Evolutionary conservation across 2,797 vertebrate genomes (phyloP).

Genomic region (Falco rusticolus): DNA sequence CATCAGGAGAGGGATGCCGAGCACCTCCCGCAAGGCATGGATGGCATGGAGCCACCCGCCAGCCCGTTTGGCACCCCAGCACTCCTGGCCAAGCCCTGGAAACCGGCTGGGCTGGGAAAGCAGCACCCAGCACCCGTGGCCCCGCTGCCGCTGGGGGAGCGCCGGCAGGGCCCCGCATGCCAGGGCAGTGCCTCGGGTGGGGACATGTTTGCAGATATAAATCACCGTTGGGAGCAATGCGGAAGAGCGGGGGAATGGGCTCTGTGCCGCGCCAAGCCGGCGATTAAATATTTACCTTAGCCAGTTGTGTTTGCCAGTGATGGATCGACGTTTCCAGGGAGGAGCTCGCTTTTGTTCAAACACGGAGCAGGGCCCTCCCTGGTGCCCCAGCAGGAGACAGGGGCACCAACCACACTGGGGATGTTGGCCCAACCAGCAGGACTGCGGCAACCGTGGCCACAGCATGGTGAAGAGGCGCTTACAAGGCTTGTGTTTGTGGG

Average conservation of each 20-base stretch:
- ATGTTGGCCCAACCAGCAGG: rapidly evolving
- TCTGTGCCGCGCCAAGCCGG: slow-evolving; percentile 1
- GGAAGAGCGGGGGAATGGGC: neutral
- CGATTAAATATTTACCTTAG: slow-evolving; percentile 67
- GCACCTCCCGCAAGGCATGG: neutral
- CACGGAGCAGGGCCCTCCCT: neutral
- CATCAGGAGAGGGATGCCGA: rapidly evolving
- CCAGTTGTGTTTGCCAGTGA: slow-evolving; percentile 20
- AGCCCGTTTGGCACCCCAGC: rapidly evolving
- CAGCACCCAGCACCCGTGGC: rapidly evolving
- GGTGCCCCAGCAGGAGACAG: neutral
- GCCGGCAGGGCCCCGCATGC: neutral
- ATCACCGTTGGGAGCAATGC: slow-evolving; percentile 29
- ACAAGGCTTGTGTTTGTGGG: neutral
- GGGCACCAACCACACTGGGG: neutral
- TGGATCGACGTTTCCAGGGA: slow-evolving; percentile 29
- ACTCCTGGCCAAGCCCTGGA: neutral
- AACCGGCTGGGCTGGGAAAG: rapidly evolving
- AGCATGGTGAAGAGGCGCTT: neutral
- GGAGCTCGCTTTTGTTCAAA: slow-evolving; percentile 37
- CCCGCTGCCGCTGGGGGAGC: neutral
- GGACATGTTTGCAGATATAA: slow-evolving; percentile 4
- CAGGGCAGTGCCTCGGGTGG: slow-evolving; percentile 16
- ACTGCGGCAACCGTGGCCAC: neutral
- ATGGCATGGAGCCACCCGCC: neutral